phyloP scores from a whole-genome alignment of 2,797 vertebrate species.

The Gallinago stenura region DNA sequence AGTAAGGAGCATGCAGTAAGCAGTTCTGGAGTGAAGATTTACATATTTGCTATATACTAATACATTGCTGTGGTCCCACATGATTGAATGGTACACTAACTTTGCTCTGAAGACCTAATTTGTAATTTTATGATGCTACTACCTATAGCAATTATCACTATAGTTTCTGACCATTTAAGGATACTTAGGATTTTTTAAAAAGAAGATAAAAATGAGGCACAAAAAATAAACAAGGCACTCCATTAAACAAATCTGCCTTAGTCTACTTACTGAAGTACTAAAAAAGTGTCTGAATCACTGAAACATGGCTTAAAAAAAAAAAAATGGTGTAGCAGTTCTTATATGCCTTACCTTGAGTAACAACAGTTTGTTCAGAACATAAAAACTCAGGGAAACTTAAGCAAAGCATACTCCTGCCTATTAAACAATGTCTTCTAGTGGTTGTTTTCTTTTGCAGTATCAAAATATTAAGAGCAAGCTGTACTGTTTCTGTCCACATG shows the following conservation, averaged over 20 bases:
- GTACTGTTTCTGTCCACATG: neutral
- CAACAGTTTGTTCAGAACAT: neutral
- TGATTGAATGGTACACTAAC: fast-evolving
- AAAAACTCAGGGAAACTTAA: neutral
- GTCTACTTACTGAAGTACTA: neutral
- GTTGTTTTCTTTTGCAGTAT: neutral
- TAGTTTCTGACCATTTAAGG: neutral
- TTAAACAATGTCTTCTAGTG: neutral
- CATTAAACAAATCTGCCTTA: neutral
- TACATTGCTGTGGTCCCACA: neutral
- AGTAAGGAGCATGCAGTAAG: neutral
- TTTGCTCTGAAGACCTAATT: neutral
- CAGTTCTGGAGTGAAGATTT: neutral
- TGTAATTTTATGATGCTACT: neutral
- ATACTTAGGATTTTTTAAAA: neutral
- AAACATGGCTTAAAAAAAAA: neutral
- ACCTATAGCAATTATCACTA: neutral
- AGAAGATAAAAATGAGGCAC: neutral
- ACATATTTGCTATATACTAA: neutral
- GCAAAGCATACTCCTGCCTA: neutral
- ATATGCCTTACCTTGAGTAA: neutral
- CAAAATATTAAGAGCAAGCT: neutral
- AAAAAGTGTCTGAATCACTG: neutral
- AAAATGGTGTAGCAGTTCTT: neutral
- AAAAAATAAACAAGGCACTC: neutral